Evolutionary conservation across 2,888 invertebrate genomes (phyloP), one percentile per base, ranked within the genome.

Genomic region (Podotricha telesiphe): DNA sequence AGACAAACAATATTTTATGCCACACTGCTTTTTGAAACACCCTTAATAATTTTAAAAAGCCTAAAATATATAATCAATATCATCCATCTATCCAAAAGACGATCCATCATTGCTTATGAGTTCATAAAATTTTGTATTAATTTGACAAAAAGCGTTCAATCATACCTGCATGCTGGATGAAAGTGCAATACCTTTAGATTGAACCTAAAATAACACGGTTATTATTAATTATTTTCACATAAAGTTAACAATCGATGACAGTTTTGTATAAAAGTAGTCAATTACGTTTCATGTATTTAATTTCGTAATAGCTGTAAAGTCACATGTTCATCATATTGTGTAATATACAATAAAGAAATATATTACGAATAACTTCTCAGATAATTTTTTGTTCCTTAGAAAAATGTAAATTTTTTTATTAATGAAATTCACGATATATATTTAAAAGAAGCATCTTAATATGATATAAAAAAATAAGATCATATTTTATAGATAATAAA

Each of bases 51-150:
- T 45, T 45, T 47, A 10, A 17, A 28, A 28, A 15, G 6, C 28
- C 61, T 47, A 19, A 64, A 67, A 68, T 34, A 53, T 40, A 56
- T 69, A 68, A 71, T 66, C 50, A 20, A 63, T 34, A 59, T 22
- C 59, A 68, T 66, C 68, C 63, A 69, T 62, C 62, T 62, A 66
- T 40, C 45, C n/a, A 62, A 7, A 50, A 34, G 42, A 53, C 76
- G 74, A 85, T 85, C 84, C 78, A 84, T 85, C 83, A 84, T 77
- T 77, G 74, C 78, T 78, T 68, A 69, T 75, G 64, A 79, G 76
- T 73, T 77, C 72, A 75, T 75, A 75, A 70, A 76, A 74, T 75
- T 78, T 75, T 77, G 69, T 69, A 67, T 70, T 70, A 71, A 77
- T 76, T 75, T 75, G 67, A 75, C 76, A 81, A 79, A n/a, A n/a